Conservation (phyloP, 2,113 vertebrate species). For the Fukomys damarensis region DNA sequence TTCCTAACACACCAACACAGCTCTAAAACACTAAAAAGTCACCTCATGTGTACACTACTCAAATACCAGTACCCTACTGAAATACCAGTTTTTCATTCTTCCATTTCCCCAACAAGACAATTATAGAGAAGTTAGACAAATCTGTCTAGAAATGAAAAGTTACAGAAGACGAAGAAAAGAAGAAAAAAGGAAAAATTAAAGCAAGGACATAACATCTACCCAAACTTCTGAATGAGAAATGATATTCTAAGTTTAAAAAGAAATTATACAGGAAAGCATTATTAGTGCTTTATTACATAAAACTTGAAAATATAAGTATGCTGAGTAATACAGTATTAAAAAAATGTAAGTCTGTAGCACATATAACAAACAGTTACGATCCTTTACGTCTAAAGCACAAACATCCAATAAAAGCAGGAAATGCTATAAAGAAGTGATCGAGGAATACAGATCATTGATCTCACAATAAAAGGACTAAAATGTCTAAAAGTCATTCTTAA, state of each 20-base stretch:
- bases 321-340: not conserved
- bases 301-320: not conserved
- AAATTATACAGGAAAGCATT: conserved; percentile 29
- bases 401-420: conserved; percentile 46
- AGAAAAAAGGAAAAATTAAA: not conserved
- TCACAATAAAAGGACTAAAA: conserved; percentile 25
- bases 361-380: conserved; percentile 6
- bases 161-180: not conserved
- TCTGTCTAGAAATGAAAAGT: not conserved
- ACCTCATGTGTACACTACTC: not conserved
- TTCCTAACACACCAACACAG: not conserved
- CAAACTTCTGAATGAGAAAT: not conserved
- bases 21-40: not conserved
- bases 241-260: not conserved
- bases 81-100: not conserved
- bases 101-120: not conserved
- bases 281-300: not conserved
- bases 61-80: not conserved
- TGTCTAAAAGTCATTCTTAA: conserved; percentile 23
- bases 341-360: not conserved
- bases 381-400: conserved; percentile 31
- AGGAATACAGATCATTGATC: not conserved
- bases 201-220: not conserved
- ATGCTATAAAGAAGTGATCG: not conserved
- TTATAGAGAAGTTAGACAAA: not conserved